Evolutionary conservation across 2,888 invertebrate genomes (phyloP).

Genomic region (Cheilosia vulpina): DNA sequence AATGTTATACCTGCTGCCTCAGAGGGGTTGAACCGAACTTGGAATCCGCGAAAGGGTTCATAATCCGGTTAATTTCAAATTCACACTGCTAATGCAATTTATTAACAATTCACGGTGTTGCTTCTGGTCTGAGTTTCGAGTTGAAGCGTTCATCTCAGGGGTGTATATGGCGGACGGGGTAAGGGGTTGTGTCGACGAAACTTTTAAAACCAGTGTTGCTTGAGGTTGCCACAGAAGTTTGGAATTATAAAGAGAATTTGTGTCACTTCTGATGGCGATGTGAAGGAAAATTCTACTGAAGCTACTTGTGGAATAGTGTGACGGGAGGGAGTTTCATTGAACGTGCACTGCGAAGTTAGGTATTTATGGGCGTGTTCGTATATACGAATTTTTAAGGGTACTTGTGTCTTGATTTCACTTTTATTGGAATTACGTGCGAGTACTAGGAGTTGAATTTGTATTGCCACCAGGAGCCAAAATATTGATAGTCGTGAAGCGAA

Average conservation of each 20-base stretch:
- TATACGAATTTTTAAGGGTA: not conserved
- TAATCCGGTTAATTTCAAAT: constrained; percentile 72
- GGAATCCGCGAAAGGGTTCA: constrained; percentile 65
- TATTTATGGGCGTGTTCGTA: not conserved
- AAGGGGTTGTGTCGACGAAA: constrained; percentile 10
- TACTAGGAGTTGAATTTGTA: not conserved
- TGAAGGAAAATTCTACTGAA: not conserved
- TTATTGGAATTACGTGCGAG: constrained; percentile 10
- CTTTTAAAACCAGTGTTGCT: constrained; percentile 16
- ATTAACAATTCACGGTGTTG: constrained; percentile 70
- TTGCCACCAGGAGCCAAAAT: too few relatives aligned
- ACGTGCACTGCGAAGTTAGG: not conserved
- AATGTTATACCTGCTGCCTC: constrained; percentile 49
- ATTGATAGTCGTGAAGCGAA: not conserved
- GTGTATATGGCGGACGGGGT: not conserved
- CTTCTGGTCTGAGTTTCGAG: constrained; percentile 46
- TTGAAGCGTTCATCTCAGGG: constrained; percentile 9
- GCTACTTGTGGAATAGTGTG: not conserved
- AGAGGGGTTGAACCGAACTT: constrained; percentile 23
- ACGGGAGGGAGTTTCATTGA: not conserved
- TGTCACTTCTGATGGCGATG: not conserved
- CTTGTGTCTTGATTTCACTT: not conserved
- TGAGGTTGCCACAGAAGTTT: constrained; percentile 23
- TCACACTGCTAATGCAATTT: constrained; percentile 74
- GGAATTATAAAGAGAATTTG: constrained; percentile 8